Base-by-base conservation (phyloP, 2,113 vertebrate genomes). In the Panthera uncia region DNA sequence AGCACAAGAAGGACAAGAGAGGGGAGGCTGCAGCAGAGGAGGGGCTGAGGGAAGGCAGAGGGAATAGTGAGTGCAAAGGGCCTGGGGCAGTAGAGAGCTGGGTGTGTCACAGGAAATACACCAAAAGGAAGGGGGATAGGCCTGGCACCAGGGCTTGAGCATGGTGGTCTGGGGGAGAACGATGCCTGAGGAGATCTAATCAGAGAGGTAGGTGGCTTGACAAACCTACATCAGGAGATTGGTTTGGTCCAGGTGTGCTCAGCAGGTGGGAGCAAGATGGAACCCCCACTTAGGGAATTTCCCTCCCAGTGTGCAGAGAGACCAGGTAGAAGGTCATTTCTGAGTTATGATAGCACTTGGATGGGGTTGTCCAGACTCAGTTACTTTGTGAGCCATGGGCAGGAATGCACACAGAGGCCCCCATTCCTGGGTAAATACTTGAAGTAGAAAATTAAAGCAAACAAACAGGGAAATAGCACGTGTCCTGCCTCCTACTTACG, bases 391-490 rank as follows among this genome's bases (percentile, higher is more conserved):
- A 73, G 21, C 33, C 29, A 45, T 13, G 21, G 69, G 9, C 21
- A 80, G 25, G 57, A 31, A 48, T 69, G 50, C 33, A 94, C 69
- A n/a, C 10, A 16, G 52, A 71, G 5, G n/a, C 16, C 73, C 27
- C 4, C 29, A 19, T 14, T 33, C 61, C 33, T 41, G 1, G 38
- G 68, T 65, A 55, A 55, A 25, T 33, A 68, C 33, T 68, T 52
- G 55, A 55, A 85, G 41, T 36, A 25, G 31, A 27, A 0, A 11
- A 48, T 76, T 84, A 45, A 63, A 61, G 65, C 48, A 55, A 50
- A 16, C 4, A n/a, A 3, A 18, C 7, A 4, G 65, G 57, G 1
- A 23, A 65, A 25, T 6, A 12, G 1, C 25, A 4, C 12, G 0
- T 14, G 33, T 31, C 25, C 21, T 33, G 33, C 41, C 57, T 29